These are phyloP conservation scores for Harmothoe impar DNA, from an alignment of 2,888 invertebrate species.

Conservation along the genomic window DNA sequence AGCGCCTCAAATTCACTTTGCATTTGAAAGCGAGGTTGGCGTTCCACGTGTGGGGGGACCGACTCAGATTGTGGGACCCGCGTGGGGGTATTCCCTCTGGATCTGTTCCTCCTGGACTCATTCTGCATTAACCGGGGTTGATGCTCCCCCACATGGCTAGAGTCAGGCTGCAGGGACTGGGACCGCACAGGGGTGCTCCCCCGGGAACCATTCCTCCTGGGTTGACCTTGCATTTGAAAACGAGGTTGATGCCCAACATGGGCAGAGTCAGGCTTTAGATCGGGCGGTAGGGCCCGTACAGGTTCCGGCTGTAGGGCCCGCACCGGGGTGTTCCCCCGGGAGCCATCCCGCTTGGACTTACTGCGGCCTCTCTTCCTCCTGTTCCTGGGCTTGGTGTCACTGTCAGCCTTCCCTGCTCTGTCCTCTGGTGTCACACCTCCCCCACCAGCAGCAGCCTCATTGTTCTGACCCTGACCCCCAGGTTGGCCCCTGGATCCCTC, in stretches of 20 bases:
- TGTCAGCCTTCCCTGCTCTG: not conserved
- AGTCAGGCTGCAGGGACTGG: not conserved
- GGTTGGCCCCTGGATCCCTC: not conserved
- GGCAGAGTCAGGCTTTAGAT: not conserved
- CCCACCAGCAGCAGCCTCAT: not conserved
- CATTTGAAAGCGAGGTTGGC: not conserved
- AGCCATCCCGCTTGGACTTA: not conserved
- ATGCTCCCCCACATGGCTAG: not conserved
- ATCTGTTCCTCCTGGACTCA: not conserved
- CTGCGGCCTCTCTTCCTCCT: constrained; percentile 6
- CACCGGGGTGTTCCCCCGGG: not conserved
- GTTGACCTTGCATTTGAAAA: not conserved
- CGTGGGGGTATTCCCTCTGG: not conserved
- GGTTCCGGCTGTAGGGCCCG: not conserved
- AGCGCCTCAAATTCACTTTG: constrained; percentile 37
- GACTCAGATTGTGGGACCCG: not conserved
- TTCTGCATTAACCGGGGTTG: too few relatives aligned
- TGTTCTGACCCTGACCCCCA: not conserved
- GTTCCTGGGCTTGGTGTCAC: not conserved
- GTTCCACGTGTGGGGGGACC: not conserved
- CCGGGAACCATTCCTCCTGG: not conserved
- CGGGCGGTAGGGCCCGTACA: not conserved
- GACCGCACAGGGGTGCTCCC: not conserved
- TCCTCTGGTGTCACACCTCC: not conserved
- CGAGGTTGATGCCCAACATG: too few relatives aligned